phyloP scores from a whole-genome alignment of 2,888 invertebrate species.

The Ischnura elegans region DNA sequence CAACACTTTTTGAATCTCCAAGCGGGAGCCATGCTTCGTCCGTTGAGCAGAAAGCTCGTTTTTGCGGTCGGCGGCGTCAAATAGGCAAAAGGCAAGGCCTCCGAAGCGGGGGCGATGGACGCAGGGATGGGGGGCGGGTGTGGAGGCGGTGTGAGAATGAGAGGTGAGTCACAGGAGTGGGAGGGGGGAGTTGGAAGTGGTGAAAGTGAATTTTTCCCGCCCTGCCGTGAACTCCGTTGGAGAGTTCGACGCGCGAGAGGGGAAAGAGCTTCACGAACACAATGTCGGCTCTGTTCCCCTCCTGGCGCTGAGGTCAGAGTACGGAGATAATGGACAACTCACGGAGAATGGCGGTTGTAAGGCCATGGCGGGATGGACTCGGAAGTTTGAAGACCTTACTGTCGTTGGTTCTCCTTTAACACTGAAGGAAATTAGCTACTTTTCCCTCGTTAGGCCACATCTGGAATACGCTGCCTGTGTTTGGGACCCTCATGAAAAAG shows the following conservation, averaged over 20 bases:
- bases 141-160: background rate
- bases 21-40: no score
- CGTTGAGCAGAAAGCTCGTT: no score
- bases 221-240: background rate
- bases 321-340: constrained; percentile 61
- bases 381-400: background rate
- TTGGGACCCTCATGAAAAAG: no score
- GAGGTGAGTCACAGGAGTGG: background rate
- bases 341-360: background rate
- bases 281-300: background rate
- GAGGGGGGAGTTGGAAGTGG: background rate
- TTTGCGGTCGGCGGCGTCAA: no score
- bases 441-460: no score
- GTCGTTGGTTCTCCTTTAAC: no score
- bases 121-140: no score
- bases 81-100: no score
- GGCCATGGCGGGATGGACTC: background rate
- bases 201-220: constrained; percentile 61
- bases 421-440: no score
- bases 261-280: background rate
- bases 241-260: background rate
- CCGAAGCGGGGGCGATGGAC: no score
- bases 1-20: no score
- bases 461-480: no score
- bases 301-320: constrained; percentile 44